These are phyloP conservation scores for Blennius ocellaris DNA, from an alignment of 2,113 vertebrate species.

Conservation along the genomic window DNA sequence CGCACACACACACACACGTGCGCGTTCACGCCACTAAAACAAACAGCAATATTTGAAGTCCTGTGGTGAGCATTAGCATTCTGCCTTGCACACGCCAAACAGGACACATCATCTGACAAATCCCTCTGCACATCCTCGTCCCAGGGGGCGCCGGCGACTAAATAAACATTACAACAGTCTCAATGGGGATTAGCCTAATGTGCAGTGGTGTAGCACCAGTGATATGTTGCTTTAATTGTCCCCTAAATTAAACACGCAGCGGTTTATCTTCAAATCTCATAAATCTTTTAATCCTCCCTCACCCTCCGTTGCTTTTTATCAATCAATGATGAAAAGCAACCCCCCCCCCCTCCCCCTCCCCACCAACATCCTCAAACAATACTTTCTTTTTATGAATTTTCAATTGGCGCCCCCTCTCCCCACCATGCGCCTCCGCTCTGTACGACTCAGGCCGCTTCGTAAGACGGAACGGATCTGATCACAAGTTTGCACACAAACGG, in stretches of 20 bases:
- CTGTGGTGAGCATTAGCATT: slow-evolving; percentile 45
- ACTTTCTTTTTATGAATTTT: slow-evolving; percentile 11
- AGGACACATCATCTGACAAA: slow-evolving; percentile 56
- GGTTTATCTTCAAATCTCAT: slow-evolving; percentile 65
- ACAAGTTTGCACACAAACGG: slow-evolving; percentile 49
- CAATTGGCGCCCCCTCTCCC: slow-evolving; percentile 3
- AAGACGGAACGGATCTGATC: slow-evolving; percentile 56
- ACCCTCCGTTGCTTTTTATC: slow-evolving; percentile 56
- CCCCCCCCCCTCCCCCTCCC: neutral
- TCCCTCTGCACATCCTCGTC: slow-evolving; percentile 33
- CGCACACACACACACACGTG: neutral
- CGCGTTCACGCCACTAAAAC: slow-evolving; percentile 22
- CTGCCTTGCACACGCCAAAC: slow-evolving; percentile 12
- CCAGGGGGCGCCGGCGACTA: slow-evolving; percentile 25
- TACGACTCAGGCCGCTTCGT: slow-evolving; percentile 26
- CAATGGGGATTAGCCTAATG: slow-evolving; percentile 67
- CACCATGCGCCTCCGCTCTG: slow-evolving; percentile 5
- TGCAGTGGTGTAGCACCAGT: slow-evolving; percentile 52
- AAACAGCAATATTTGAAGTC: slow-evolving; percentile 29
- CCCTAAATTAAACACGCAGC: slow-evolving; percentile 68
- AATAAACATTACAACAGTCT: slow-evolving; percentile 70
- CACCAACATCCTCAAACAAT: neutral
- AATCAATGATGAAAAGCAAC: slow-evolving; percentile 50
- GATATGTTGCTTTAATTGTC: slow-evolving; percentile 67
- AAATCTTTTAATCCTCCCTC: slow-evolving; percentile 65